phyloP scores from a whole-genome alignment of 2,797 vertebrate species.

The Chelmon rostratus region DNA sequence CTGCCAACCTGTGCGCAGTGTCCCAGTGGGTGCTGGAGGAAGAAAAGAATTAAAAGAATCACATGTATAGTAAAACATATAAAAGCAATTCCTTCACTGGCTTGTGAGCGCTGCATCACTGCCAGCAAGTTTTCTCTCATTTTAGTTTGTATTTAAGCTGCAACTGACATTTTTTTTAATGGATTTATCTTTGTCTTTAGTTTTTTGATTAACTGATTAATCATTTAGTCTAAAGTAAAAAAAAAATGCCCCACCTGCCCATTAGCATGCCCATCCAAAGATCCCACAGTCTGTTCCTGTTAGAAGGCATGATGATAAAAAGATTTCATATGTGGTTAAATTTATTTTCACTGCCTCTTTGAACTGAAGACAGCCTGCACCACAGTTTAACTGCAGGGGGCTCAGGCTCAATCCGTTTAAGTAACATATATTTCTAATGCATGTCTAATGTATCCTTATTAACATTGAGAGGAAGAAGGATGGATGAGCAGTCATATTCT shows the following conservation, averaged over 20 bases:
- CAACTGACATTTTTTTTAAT: neutral
- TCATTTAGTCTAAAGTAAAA: neutral
- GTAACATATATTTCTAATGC: too few species aligned
- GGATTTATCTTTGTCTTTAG: neutral
- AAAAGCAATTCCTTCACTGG: neutral
- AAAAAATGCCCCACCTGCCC: neutral
- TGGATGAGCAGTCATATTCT: too few species aligned
- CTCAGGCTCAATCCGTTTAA: too few species aligned
- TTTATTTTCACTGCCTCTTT: too few species aligned
- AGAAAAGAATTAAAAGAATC: neutral
- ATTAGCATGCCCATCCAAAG: neutral
- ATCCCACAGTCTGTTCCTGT: neutral
- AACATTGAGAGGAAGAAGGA: too few species aligned
- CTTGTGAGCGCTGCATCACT: neutral
- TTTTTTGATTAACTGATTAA: neutral
- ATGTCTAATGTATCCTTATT: too few species aligned
- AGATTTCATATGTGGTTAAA: too few species aligned
- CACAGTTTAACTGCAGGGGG: too few species aligned
- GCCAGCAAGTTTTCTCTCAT: neutral
- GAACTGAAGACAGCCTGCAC: too few species aligned
- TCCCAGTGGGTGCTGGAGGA: neutral
- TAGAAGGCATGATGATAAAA: too few species aligned
- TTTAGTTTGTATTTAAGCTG: neutral
- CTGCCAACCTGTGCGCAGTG: neutral
- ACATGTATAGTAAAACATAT: neutral